Evolutionary conservation across 2,888 invertebrate genomes (phyloP), one percentile per base, ranked within the genome.

Genomic region (Patella pellucida): DNA sequence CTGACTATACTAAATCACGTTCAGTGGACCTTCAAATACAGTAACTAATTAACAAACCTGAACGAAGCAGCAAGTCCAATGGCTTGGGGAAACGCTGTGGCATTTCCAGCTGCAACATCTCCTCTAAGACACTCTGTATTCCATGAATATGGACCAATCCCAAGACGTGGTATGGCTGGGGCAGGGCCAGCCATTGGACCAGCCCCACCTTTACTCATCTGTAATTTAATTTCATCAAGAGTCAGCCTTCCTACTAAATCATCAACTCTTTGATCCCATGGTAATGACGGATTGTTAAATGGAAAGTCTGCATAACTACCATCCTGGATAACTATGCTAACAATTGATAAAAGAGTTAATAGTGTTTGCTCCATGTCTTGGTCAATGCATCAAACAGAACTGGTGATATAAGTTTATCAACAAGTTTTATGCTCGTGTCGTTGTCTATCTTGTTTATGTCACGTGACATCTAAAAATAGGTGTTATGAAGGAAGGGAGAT

Each of bases 61-160:
- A 89, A 90, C n/a, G 88, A 79, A 14, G 90, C 89, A 2, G 88
- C 88, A 11, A 90, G 81, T 41, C 89, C 89, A 27, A 90, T 73
- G 7, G 89, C 85, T 78, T 89, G 87, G 5, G 89, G 89, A 73
- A 90, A 90, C 1, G 87, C 83, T 4, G 90, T 90, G 3, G 89
- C 88, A 54, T 85, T 81, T 5, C 88, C 89, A 2, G 88, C 85
- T 12, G 78, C 69, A 1, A 85, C 88, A 56, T 87, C 88, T 4
- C 89, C 89, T 14, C 87, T 77, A n/a, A 89, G 79, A 82, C 90
- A 90, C 76, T 90, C 90, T 5, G 88, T 86, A 73, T 86, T 85
- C 88, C 88, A 90, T 23, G 84, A 82, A 76, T 88, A 89, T 0
- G 88, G 87, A n/a, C 80, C 79, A 27, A 90, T 84, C 16, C 86